Base-by-base conservation (phyloP, 2,888 invertebrate genomes). In the Drosophila hamatofila region DNA sequence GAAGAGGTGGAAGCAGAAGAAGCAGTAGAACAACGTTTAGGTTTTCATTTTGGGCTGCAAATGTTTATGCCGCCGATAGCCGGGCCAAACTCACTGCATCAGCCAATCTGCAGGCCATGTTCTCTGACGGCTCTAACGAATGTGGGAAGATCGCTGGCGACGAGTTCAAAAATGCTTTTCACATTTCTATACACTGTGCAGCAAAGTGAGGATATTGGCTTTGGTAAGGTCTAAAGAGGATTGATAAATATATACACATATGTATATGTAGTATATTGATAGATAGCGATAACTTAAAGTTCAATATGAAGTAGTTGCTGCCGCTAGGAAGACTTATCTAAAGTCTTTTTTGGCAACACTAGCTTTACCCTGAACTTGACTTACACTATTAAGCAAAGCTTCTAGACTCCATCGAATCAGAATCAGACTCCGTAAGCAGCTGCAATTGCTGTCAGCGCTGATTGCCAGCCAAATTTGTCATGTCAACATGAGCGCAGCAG, bases 121-220 rank as follows among this genome's bases (percentile, higher is more conserved):
- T 86, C 87, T 83, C 33, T 14, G 30, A 83, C 83, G 83, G 86
- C 87, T 83, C 33, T 14, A 25, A 83, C 83, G 83, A 82, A 82
- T 86, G 82, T 82, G 82, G 87, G 82, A 82, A 82, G 77, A 77
- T 52, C 52, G 49, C 27, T 48, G 48, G 55, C 64, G 72, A 61
- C 71, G 78, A 73, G 76, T 64, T 58, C 71, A 75, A 59, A 71
- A 76, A 80, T 71, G 63, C 76, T 23, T 23, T 52, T 41, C 12
- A 30, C 33, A 51, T 51, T 51, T 14, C 21, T 7, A 30, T 30
- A 49, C 46, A 25, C 46, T 46, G 23, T 30, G 30, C 30, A 9
- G 11, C 30, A 30, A 30, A 30, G 30, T 9, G 25, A 8, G 44
- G 27, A 18, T 30, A 49, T 49, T 49, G 30, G 49, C 12, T 30